Evolutionary conservation across 2,888 invertebrate genomes (phyloP), one percentile per base, ranked within the genome.

Genomic region (Tachina fera): DNA sequence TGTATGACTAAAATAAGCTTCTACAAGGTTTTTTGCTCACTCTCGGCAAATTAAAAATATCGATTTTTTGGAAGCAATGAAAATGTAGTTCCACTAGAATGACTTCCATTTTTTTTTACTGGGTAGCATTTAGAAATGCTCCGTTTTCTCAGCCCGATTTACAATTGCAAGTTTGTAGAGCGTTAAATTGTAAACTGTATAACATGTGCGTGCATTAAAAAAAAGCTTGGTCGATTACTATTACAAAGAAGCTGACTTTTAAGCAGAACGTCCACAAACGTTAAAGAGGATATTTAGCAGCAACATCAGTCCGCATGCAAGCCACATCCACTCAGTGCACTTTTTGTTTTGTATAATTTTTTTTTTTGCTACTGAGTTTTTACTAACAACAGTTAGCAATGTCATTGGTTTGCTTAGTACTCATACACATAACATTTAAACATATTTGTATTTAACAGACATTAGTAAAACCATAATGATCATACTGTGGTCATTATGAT

Each of bases 121-220:
- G n/a, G n/a, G n/a, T n/a, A 45, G 16, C 56, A 76, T 76, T 86
- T 75, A 31, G 6, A 31, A 31, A 31, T 31, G 5, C 5, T 31
- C 83, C 83, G 79, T 83, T 86, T 83, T 51, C 47, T 75, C 14
- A 13, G 51, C 8, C 51, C 56, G 47, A 13, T 19, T 11, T 53
- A 22, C 19, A 68, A 78, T 70, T 67, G 82, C 60, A 61, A 83
- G 61, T 79, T 83, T 82, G 85, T 82, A 70, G 82, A 85, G 82
- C 85, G 79, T 85, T 65, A 75, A 75, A 85, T 85, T 79, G 45
- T 76, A 79, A 86, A 79, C 86, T 71, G 82, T 78, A 79, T 71
- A 86, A 43, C 75, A 79, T 85, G 86, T 83, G 79, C 86, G 83
- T 86, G 86, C 51, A 75, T 75, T 65, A 74, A 68, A 60, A 67